phyloP scores from a whole-genome alignment of 2,113 vertebrate species.

The Eubucco bourcierii region DNA sequence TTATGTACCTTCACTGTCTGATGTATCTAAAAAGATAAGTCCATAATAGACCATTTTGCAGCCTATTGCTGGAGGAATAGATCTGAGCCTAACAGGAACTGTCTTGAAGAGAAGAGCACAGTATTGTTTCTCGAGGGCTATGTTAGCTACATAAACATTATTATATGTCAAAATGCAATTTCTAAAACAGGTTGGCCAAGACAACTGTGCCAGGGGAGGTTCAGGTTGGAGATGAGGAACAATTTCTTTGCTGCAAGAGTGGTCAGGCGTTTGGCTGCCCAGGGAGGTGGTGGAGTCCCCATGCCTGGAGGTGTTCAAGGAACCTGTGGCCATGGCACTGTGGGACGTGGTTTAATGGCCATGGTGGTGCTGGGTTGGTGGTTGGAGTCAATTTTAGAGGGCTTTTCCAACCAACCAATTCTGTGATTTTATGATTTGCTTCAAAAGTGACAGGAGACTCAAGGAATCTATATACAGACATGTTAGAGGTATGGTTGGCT shows the following conservation, averaged over 20 bases:
- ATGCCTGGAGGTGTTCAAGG: too few relatives aligned
- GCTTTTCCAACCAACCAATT: too few relatives aligned
- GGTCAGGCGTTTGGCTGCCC: too few relatives aligned
- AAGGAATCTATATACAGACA: fast-evolving
- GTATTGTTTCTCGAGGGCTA: not conserved
- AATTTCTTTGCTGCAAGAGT: too few relatives aligned
- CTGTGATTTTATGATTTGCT: not conserved
- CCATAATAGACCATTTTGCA: fast-evolving
- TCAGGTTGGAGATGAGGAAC: too few relatives aligned
- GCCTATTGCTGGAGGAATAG: not conserved
- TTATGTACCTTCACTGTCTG: not conserved
- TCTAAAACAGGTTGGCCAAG: not conserved
- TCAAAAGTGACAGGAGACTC: fast-evolving
- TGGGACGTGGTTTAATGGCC: too few relatives aligned
- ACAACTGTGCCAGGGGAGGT: too few relatives aligned
- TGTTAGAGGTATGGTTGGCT: fast-evolving
- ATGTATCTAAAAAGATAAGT: not conserved
- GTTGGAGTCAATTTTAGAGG: too few relatives aligned
- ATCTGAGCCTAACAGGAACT: not conserved
- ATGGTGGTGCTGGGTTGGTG: too few relatives aligned
- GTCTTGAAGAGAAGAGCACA: not conserved
- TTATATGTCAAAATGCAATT: not conserved
- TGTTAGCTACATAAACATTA: fast-evolving
- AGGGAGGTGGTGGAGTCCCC: too few relatives aligned
- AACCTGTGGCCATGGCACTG: too few relatives aligned